Evolutionary conservation across 2,113 vertebrate genomes (phyloP).

Genomic region (Lethenteron camtschaticum): DNA sequence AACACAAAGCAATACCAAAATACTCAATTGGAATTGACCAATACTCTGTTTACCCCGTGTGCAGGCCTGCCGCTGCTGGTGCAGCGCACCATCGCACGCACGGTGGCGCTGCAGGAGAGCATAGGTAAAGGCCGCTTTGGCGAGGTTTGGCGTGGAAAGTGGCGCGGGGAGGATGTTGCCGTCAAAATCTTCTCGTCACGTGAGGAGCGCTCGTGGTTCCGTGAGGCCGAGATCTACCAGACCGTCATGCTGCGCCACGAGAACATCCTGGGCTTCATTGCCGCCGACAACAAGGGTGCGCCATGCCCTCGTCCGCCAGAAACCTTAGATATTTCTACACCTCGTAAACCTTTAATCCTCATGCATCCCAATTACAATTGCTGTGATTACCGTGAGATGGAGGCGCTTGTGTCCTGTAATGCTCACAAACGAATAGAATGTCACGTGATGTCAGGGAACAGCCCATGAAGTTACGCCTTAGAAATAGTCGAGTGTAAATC

Average conservation of each 20-base stretch:
- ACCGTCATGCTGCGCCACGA: conserved; percentile 85
- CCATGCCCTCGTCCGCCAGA: neutral
- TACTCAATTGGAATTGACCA: neutral
- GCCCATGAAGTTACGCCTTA: too few species aligned
- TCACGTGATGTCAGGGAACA: too few species aligned
- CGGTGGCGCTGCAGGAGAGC: conserved; percentile 76
- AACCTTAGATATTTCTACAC: too few species aligned
- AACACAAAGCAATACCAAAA: neutral
- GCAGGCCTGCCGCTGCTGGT: conserved; percentile 71
- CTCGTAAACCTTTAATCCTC: too few species aligned
- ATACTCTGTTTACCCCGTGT: neutral
- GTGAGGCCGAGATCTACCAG: conserved; percentile 91
- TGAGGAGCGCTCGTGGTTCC: conserved; percentile 87
- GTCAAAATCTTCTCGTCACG: conserved; percentile 96
- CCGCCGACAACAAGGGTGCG: conserved; percentile 85
- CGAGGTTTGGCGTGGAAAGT: conserved; percentile 83
- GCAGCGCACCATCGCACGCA: conserved; percentile 79
- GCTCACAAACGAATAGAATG: too few species aligned
- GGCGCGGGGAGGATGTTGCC: conserved; percentile 83
- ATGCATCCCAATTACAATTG: too few species aligned
- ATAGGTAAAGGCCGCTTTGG: conserved; percentile 82
- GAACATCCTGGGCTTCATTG: conserved; percentile 89
- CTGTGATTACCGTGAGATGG: too few species aligned
- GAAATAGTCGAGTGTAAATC: too few species aligned
- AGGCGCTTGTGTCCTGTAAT: too few species aligned